Percentiles rank a stretch among this genome's conserved stretches.
These are phyloP conservation scores for Boloria euphrosyne DNA, from an alignment of 2,888 invertebrate species.

Conservation along the genomic window DNA sequence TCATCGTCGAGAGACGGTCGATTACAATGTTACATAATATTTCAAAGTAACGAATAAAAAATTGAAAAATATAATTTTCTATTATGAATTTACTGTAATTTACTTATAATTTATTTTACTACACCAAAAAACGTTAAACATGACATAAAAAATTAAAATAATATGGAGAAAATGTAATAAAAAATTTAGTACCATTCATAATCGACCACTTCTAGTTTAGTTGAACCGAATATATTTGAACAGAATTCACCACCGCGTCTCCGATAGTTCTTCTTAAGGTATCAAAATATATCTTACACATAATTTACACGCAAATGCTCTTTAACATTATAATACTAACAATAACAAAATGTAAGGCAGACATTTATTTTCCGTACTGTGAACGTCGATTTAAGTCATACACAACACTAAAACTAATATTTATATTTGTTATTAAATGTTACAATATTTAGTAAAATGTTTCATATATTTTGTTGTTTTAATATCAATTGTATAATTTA, in stretches of 20 bases:
- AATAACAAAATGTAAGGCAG: conserved; percentile 31
- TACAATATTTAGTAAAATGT: too few species aligned
- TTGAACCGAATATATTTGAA: conserved; percentile 4
- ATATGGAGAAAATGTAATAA: neutral
- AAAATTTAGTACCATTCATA: neutral
- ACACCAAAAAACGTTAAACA: too few species aligned
- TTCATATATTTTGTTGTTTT: too few species aligned
- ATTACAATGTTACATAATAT: too few species aligned
- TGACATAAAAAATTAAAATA: neutral
- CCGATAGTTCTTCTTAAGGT: conserved; percentile 5
- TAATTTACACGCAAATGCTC: conserved; percentile 27
- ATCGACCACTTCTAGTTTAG: neutral
- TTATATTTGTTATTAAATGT: too few species aligned
- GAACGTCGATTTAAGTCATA: conserved; percentile 1
- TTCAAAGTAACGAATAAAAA: too few species aligned
- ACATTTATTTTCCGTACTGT: conserved; percentile 9
- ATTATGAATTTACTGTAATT: too few species aligned
- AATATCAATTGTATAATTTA: too few species aligned
- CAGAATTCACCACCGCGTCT: conserved; percentile 7
- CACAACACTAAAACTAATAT: neutral
- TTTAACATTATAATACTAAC: conserved; percentile 27
- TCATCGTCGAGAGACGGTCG: too few species aligned
- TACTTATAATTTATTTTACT: too few species aligned
- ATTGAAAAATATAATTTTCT: too few species aligned
- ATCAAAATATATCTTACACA: conserved; percentile 28